phyloP scores from a whole-genome alignment of 2,797 vertebrate species.

The Astyanax mexicanus region DNA sequence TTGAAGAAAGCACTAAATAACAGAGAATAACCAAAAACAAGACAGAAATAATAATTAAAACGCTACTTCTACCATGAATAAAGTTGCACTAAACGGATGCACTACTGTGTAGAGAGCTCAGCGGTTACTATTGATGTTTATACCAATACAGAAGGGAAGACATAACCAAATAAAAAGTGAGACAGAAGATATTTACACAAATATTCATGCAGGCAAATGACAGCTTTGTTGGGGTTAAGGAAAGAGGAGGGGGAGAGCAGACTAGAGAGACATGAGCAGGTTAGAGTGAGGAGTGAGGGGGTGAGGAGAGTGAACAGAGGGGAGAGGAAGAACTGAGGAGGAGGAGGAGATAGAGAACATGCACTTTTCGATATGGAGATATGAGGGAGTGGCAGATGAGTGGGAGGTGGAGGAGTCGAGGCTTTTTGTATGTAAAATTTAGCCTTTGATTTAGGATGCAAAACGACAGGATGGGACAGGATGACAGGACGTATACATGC shows the following conservation, averaged over 20 bases:
- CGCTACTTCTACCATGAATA: slow-evolving; percentile 54
- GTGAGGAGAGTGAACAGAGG: background rate
- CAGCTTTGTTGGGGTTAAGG: slow-evolving; percentile 37
- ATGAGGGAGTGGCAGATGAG: slow-evolving; percentile 30
- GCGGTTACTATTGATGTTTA: slow-evolving; percentile 56
- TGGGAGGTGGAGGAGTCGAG: slow-evolving; percentile 51
- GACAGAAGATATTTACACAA: slow-evolving; percentile 39
- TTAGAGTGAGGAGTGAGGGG: background rate
- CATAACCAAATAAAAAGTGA: slow-evolving; percentile 23
- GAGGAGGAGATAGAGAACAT: slow-evolving; percentile 58
- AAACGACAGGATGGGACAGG: slow-evolving; percentile 68
- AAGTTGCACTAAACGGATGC: slow-evolving; percentile 59
- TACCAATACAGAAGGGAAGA: slow-evolving; percentile 53
- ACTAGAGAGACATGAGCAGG: slow-evolving; percentile 19
- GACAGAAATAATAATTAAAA: slow-evolving; percentile 56
- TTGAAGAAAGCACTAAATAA: slow-evolving; percentile 59
- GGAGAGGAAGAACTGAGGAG: background rate
- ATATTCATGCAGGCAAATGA: slow-evolving; percentile 50
- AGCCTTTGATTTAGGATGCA: slow-evolving; percentile 68
- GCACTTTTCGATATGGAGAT: slow-evolving; percentile 56
- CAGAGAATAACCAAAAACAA: slow-evolving; percentile 52
- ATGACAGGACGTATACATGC: slow-evolving; percentile 66
- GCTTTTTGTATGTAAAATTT: slow-evolving; percentile 58
- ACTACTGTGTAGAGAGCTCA: slow-evolving; percentile 55
- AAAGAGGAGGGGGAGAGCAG: slow-evolving; percentile 24